Conservation (phyloP, 2,113 vertebrate genomes). For the Pitta sordida region DNA sequence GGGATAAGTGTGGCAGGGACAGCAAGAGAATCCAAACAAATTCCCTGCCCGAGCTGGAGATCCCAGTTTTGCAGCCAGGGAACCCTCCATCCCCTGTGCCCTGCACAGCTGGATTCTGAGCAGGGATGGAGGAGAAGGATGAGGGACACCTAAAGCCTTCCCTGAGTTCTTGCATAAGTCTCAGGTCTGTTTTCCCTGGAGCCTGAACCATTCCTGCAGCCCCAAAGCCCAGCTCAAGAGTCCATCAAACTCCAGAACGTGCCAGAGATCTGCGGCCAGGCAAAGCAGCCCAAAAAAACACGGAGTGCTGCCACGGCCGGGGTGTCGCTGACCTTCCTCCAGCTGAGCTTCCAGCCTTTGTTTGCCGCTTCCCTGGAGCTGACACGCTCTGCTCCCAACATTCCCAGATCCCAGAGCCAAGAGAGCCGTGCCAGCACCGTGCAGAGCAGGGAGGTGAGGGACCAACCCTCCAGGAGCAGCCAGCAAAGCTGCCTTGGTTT, state of each 20-base stretch:
- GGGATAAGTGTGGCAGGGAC: neutral
- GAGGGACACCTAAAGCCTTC: neutral
- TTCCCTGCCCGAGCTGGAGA: neutral
- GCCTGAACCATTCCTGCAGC: neutral
- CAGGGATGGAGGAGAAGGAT: neutral
- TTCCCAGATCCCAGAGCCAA: neutral
- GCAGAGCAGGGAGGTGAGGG: neutral
- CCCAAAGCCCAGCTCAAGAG: neutral
- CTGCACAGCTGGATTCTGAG: neutral
- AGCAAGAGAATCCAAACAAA: neutral
- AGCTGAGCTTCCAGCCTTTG: constrained; percentile 33
- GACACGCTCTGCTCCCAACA: neutral
- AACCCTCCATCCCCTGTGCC: neutral
- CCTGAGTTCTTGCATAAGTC: neutral
- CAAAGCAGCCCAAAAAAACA: constrained; percentile 45
- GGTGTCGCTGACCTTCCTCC: neutral
- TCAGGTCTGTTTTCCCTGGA: neutral
- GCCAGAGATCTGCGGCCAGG: constrained; percentile 42
- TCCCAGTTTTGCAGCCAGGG: neutral
- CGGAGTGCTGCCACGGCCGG: neutral
- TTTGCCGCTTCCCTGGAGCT: neutral
- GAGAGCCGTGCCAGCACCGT: neutral
- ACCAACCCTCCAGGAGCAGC: neutral
- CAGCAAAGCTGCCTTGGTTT: neutral
- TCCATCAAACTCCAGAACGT: neutral